A percentile compares a stretch with the other conserved stretches of the same genome.
phyloP scores from a whole-genome alignment of 2,888 invertebrate genomes.

The Rhorus exstirpatorius region DNA sequence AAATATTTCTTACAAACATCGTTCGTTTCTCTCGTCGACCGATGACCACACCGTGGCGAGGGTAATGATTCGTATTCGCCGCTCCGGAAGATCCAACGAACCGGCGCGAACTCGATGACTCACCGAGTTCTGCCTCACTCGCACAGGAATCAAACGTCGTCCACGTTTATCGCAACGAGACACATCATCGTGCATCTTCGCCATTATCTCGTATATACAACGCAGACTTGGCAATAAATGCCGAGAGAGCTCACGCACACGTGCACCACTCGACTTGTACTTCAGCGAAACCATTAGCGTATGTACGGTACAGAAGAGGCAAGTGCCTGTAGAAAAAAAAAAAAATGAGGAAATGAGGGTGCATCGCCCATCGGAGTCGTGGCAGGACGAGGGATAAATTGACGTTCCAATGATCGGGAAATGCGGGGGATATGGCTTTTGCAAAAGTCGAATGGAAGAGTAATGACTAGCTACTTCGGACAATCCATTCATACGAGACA shows the following conservation, averaged over 20 bases:
- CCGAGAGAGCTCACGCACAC: conserved; percentile 5
- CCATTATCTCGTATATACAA: conserved; percentile 35
- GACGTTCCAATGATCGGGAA: conserved; percentile 18
- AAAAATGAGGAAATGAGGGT: conserved; percentile 52
- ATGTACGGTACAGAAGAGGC: conserved; percentile 6
- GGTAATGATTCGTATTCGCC: conserved; percentile 61
- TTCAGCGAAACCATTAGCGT: conserved; percentile 24
- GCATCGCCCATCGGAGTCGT: conserved; percentile 26
- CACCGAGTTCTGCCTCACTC: conserved; percentile 48
- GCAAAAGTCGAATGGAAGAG: conserved; percentile 18
- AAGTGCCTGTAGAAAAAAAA: conserved; percentile 53
- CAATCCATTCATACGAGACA: background rate
- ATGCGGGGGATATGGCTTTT: background rate
- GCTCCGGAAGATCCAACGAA: conserved; percentile 54
- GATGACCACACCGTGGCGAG: conserved; percentile 35
- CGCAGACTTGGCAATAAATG: conserved; percentile 43
- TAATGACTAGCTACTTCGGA: conserved; percentile 5
- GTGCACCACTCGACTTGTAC: conserved; percentile 22
- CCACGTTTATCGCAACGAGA: conserved; percentile 45
- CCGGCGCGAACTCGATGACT: conserved; percentile 68
- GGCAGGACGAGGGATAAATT: conserved; percentile 27
- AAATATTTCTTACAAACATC: conserved; percentile 6
- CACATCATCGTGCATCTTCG: conserved; percentile 59
- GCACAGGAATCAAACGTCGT: conserved; percentile 50
- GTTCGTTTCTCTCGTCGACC: conserved; percentile 5